Percentiles rank a stretch among this genome's conserved stretches.
Conservation (phyloP, 2,888 invertebrate genomes). For the Mimachlamys varia region DNA sequence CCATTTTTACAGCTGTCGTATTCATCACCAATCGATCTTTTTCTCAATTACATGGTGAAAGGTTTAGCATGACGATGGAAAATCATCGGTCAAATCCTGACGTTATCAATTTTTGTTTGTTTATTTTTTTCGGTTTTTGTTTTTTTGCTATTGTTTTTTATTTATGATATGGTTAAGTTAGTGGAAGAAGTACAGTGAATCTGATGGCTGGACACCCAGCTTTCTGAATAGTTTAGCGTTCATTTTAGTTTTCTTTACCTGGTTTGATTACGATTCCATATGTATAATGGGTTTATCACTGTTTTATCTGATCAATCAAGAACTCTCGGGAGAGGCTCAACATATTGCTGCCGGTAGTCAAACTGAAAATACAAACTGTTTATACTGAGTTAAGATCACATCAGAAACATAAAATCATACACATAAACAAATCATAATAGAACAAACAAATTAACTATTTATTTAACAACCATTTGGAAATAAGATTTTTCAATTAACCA, state of each 20-base stretch:
- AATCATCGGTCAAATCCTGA: background rate
- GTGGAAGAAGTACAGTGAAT: background rate
- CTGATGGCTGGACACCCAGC: background rate
- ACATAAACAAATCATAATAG: too few species aligned
- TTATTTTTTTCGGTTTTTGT: too few species aligned
- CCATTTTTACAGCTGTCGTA: background rate
- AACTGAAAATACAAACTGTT: too few species aligned
- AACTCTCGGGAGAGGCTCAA: background rate
- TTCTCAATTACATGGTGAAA: background rate
- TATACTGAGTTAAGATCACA: too few species aligned
- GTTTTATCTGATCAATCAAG: background rate
- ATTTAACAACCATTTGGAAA: too few species aligned
- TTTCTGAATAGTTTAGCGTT: background rate
- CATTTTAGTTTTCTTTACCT: background rate
- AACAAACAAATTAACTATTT: too few species aligned
- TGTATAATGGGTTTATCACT: background rate
- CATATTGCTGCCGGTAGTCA: background rate
- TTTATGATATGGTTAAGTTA: background rate
- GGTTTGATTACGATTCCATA: background rate
- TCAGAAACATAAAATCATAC: too few species aligned
- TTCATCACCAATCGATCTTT: conserved; percentile 7
- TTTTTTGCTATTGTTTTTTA: too few species aligned
- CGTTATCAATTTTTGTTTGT: background rate
- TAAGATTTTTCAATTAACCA: too few species aligned
- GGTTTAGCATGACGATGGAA: background rate